Conservation (phyloP, 2,797 vertebrate genomes). For the Notolepis coatsorum region DNA sequence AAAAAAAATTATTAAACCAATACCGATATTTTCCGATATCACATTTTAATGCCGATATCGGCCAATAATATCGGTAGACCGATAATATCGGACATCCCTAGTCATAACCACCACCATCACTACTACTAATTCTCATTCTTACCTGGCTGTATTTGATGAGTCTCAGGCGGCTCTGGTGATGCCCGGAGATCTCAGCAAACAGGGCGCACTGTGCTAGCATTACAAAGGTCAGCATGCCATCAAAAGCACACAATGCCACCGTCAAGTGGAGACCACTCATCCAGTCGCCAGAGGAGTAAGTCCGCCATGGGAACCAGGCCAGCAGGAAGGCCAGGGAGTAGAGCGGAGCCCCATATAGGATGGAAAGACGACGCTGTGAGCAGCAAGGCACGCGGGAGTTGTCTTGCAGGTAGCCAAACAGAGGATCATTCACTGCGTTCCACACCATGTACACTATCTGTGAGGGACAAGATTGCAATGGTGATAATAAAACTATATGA, state of each 20-base stretch:
- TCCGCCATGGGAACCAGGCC: conserved; percentile 93
- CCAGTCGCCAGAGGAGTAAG: conserved; percentile 86
- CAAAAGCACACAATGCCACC: conserved; percentile 86
- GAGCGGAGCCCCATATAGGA: conserved; percentile 85
- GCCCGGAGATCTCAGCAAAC: conserved; percentile 86
- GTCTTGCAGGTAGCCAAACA: conserved; percentile 91
- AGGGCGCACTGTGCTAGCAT: conserved; percentile 88
- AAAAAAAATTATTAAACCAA: accelerated
- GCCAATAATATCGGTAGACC: too few species aligned
- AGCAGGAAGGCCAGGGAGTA: conserved; percentile 90
- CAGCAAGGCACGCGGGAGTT: conserved; percentile 82
- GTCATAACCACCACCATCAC: too few species aligned
- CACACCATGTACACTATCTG: conserved; percentile 93
- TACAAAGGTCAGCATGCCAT: conserved; percentile 87
- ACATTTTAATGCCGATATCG: too few species aligned
- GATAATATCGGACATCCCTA: too few species aligned
- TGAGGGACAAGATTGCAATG: background rate
- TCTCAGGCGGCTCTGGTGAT: conserved; percentile 81
- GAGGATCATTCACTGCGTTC: conserved; percentile 91
- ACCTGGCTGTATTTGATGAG: conserved; percentile 89
- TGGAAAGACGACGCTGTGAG: conserved; percentile 79
- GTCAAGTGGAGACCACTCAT: conserved; percentile 87
- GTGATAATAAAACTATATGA: background rate
- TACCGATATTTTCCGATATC: too few species aligned
- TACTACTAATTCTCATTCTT: too few species aligned